phyloP scores from a whole-genome alignment of 2,113 vertebrate species.

The Dicentrarchus labrax region DNA sequence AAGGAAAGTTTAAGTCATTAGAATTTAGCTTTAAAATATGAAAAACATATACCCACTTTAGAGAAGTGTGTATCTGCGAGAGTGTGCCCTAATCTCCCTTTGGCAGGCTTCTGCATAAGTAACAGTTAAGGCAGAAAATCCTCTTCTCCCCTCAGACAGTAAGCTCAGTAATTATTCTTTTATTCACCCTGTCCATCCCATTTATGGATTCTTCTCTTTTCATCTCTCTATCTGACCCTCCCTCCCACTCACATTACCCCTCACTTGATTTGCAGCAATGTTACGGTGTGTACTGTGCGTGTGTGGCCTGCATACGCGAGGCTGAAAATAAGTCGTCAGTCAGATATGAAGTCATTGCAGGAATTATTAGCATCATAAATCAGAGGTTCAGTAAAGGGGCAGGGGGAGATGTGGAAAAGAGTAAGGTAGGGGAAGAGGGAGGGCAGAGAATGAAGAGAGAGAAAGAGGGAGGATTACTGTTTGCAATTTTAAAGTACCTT shows the following conservation, averaged over 20 bases:
- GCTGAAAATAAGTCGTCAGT: slow-evolving; percentile 60
- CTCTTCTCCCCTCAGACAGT: slow-evolving; percentile 22
- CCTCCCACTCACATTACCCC: slow-evolving; percentile 5
- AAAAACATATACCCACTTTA: slow-evolving; percentile 23
- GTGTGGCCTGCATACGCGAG: slow-evolving; percentile 51
- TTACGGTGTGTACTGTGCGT: slow-evolving; percentile 15
- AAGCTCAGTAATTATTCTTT: slow-evolving; percentile 46
- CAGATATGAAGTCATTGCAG: slow-evolving; percentile 71
- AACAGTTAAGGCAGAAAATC: slow-evolving; percentile 54
- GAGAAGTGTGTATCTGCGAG: slow-evolving; percentile 26
- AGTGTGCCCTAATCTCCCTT: slow-evolving; percentile 36
- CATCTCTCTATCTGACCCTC: slow-evolving; percentile 44
- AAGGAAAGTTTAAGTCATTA: neutral
- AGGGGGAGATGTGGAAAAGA: slow-evolving; percentile 23
- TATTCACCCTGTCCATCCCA: slow-evolving; percentile 55
- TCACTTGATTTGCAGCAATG: slow-evolving; percentile 51
- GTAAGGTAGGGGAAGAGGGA: neutral
- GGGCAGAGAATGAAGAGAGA: neutral
- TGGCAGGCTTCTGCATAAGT: slow-evolving; percentile 44
- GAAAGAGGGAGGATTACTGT: neutral
- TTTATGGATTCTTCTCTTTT: slow-evolving; percentile 70
- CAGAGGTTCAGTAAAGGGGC: slow-evolving; percentile 46
- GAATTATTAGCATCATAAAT: slow-evolving; percentile 71
- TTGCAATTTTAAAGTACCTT: slow-evolving; percentile 31
- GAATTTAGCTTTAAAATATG: slow-evolving; percentile 9